Evolutionary conservation across 64 coral and sea anemone species (phyloP).

Genomic region (Astreopora myriophthalma): DNA sequence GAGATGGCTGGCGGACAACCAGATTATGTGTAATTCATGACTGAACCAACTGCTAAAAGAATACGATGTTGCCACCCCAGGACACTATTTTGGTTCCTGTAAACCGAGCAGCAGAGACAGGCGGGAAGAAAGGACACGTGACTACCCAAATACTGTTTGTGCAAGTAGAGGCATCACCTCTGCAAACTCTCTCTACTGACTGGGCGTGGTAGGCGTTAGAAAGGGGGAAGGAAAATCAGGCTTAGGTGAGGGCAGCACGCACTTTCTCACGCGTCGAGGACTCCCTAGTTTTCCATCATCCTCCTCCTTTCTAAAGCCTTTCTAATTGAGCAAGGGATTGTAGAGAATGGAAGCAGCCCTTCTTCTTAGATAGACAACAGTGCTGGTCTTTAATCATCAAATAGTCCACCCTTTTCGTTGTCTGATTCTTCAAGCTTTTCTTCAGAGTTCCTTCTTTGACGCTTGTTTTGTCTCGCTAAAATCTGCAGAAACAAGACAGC

Average conservation of each 20-base stretch:
- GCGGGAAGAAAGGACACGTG: too few relatives aligned
- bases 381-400: not conserved
- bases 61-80: not conserved
- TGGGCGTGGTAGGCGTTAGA: too few relatives aligned
- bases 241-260: too few relatives aligned
- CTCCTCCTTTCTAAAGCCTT: not conserved
- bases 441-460: not conserved
- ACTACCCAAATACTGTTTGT: too few relatives aligned
- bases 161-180: too few relatives aligned
- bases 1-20: slow-evolving; percentile 82
- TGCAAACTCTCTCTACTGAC: not conserved
- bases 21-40: slow-evolving; percentile 70
- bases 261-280: too few relatives aligned
- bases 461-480: slow-evolving; percentile 23
- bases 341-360: not conserved
- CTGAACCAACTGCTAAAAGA: not conserved
- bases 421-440: slow-evolving; percentile 15
- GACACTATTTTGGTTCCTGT: not conserved
- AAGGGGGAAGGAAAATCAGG: too few relatives aligned
- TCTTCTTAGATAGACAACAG: not conserved
- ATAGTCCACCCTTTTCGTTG: not conserved
- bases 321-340: too few relatives aligned
- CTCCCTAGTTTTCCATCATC: too few relatives aligned
- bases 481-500: not conserved
- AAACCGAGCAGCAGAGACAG: not conserved